Evolutionary conservation across 2,888 invertebrate genomes (phyloP).

Genomic region (Machimus atricapillus): DNA sequence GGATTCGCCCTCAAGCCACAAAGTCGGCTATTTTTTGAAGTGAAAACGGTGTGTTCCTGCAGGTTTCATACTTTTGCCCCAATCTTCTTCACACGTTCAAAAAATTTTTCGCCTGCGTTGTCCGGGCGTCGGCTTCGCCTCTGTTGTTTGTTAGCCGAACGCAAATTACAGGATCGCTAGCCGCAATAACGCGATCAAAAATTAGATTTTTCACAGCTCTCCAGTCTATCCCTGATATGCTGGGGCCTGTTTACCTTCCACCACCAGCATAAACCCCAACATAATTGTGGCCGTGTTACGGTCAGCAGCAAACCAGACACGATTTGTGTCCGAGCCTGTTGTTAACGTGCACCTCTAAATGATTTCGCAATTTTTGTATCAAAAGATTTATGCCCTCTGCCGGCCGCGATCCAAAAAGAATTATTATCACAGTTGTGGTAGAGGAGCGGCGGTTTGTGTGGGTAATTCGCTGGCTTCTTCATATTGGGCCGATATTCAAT

Average conservation of each 20-base stretch:
- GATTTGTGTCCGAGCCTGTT: slow-evolving; percentile 29
- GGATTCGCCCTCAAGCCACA: slow-evolving; percentile 10
- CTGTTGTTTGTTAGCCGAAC: slow-evolving; percentile 40
- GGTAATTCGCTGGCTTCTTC: neutral
- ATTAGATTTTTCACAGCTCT: slow-evolving; percentile 48
- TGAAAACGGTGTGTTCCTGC: slow-evolving; percentile 29
- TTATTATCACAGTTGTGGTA: neutral
- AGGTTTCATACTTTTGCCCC: neutral
- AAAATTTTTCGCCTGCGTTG: neutral
- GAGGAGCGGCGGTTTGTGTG: neutral
- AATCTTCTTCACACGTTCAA: slow-evolving; percentile 36
- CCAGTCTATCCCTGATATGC: slow-evolving; percentile 2
- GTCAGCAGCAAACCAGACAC: slow-evolving; percentile 11
- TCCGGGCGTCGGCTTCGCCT: slow-evolving; percentile 32
- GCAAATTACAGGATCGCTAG: slow-evolving; percentile 48
- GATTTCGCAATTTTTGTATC: slow-evolving; percentile 41
- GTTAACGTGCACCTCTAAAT: slow-evolving; percentile 40
- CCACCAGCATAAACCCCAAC: neutral
- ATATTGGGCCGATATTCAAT: neutral
- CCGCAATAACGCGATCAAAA: slow-evolving; percentile 49
- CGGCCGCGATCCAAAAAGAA: neutral
- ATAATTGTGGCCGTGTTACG: neutral
- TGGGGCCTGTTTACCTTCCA: slow-evolving; percentile 26
- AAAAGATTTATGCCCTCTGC: slow-evolving; percentile 28
- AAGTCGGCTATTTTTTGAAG: slow-evolving; percentile 30